Base-by-base conservation (phyloP, 2,888 invertebrate species). In the Eumacrocentrus americanus region DNA sequence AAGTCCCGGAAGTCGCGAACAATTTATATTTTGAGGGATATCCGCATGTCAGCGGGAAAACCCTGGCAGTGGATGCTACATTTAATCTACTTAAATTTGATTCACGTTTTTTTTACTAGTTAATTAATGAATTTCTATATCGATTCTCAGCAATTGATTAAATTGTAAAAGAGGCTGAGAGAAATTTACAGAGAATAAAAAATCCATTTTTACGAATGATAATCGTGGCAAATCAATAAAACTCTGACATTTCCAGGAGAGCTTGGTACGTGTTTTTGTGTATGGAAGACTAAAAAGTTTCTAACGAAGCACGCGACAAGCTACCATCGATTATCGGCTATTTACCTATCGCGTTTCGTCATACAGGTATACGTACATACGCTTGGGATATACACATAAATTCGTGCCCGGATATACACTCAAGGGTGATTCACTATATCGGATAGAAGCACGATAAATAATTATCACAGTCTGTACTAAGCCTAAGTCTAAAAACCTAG, bases 391-490 rank as follows among this genome's bases (percentile, higher is more conserved):
- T 29, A 29, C 29, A 29, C 5, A 29, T 4, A 4, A 29, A 29
- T 29, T n/a, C n/a, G n/a, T n/a, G n/a, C n/a, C n/a, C n/a, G n/a
- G n/a, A n/a, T n/a, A n/a, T n/a, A n/a, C n/a, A n/a, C n/a, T n/a
- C 40, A 16, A 52, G 3, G 38, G 35, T 57, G 12, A 40, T 46
- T 59, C 55, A 7, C 38, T 44, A 50, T 62, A 67, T 65, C 64
- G 64, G 56, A 67, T 66, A 66, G 65, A 70, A 74, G 71, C 72
- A 70, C 76, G 76, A 72, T 72, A 72, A 76, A 74, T 73, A 74
- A 74, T 76, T 78, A 78, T 78, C 78, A 78, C 78, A 78, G 78
- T 76, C 74, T 75, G 71, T 73, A 73, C 74, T 77, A 29, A 78
- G 64, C 70, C 70, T 76, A 76, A 29, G 14, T 25, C 25, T 44